phyloP scores from a whole-genome alignment of 2,113 vertebrate genomes.

The Plectropomus leopardus region DNA sequence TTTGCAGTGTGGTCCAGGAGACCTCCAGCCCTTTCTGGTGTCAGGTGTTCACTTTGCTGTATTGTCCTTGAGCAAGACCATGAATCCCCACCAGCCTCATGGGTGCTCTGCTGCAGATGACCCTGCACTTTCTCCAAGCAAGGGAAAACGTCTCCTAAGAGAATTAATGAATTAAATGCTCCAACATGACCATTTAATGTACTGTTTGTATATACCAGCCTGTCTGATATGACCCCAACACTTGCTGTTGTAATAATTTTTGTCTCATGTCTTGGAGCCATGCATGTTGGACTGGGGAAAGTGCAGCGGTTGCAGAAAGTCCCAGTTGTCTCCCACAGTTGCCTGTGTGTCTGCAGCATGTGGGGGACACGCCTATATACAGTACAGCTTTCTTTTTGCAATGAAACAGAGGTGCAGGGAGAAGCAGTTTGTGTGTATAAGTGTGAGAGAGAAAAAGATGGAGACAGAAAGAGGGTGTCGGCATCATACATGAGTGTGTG shows the following conservation, averaged over 20 bases:
- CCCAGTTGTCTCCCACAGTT: not conserved
- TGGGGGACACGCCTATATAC: constrained; percentile 21
- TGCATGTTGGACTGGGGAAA: not conserved
- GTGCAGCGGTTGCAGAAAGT: constrained; percentile 25
- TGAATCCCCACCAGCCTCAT: not conserved
- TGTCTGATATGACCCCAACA: not conserved
- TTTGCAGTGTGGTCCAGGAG: constrained; percentile 13
- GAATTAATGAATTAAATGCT: not conserved
- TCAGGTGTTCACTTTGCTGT: constrained; percentile 17
- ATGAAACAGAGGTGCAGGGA: constrained; percentile 38
- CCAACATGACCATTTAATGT: not conserved
- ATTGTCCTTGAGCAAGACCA: constrained; percentile 50
- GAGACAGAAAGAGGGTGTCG: constrained; percentile 12
- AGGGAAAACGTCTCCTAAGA: constrained; percentile 20
- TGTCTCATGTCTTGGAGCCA: not conserved
- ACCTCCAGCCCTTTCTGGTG: constrained; percentile 19
- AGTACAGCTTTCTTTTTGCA: constrained; percentile 20
- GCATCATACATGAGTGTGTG: constrained; percentile 53
- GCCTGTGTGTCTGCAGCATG: constrained; percentile 29
- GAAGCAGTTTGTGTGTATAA: constrained; percentile 12
- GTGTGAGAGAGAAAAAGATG: constrained; percentile 28
- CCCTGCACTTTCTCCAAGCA: constrained; percentile 12
- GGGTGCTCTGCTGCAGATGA: constrained; percentile 16
- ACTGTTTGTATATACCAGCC: not conserved
- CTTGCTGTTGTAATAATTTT: not conserved